Base-by-base conservation (phyloP, 2,888 invertebrate genomes). In the Ichneumon xanthorius region DNA sequence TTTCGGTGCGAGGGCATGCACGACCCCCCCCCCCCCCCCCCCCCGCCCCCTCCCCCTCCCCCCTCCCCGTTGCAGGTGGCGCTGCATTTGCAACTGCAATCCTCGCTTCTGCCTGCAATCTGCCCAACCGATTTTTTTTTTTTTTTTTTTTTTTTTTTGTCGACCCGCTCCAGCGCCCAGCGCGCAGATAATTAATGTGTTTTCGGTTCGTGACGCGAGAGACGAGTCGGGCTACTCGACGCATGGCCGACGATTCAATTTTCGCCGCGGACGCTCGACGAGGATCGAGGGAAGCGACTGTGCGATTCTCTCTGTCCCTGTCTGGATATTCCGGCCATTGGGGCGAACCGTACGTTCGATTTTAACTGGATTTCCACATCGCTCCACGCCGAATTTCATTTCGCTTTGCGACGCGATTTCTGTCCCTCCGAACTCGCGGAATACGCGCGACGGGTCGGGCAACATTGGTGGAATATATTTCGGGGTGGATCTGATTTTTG, bases 151-250 rank as follows among this genome's bases (percentile, higher is more conserved):
- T 30, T 26, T 26, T 22, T 50, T 48, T 50, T 33, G 19, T 37
- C 11, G 33, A 26, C 26, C 26, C 78, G 53, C 88, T 89, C 61
- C n/a, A 16, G 30, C 50, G 50, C 61, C 65, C 86, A 84, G 80
- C 82, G 84, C 89, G 89, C 89, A 89, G 90, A 92, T 93, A 93
- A 93, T 93, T 93, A 92, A 92, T 93, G 91, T 91, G 89, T 90
- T 92, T 92, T 85, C 76, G 68, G 82, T 80, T 58, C 80, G 82
- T 80, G 77, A 82, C 76, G 82, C 78, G 71, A 65, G 75, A 76
- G 55, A 85, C 71, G 75, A 72, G 48, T 53, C 63, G 40, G 58
- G 58, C 16, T 55, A 53, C 63, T 76, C 71, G 70, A 86, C 82
- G 84, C 86, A 86, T 86, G 82, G 75, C 75, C 73, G 72, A 82